A percentile compares a stretch with the other conserved stretches of the same genome.
phyloP scores from a whole-genome alignment of 2,797 vertebrate genomes.

The Hybognathus amarus region DNA sequence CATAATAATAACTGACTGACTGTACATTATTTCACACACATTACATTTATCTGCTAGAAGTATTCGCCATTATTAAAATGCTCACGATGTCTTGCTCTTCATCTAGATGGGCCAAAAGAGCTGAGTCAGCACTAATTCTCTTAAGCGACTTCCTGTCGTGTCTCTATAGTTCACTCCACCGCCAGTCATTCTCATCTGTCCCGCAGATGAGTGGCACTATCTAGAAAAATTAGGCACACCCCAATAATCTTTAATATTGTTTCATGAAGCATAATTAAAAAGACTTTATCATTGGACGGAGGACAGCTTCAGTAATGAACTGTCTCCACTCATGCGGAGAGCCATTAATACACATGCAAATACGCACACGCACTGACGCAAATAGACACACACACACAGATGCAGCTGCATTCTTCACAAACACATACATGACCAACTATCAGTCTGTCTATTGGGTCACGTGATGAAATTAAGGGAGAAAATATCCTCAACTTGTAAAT shows the following conservation, averaged over 20 bases:
- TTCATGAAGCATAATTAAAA: constrained; percentile 67
- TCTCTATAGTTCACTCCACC: constrained; percentile 5
- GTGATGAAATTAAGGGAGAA: background rate
- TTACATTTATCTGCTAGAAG: background rate
- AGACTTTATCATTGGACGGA: constrained; percentile 64
- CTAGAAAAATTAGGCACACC: constrained; percentile 60
- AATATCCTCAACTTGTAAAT: constrained; percentile 6
- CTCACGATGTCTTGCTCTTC: background rate
- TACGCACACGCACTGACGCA: background rate
- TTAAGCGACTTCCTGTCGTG: constrained; percentile 5
- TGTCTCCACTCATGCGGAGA: constrained; percentile 63
- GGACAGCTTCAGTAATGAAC: constrained; percentile 65
- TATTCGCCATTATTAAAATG: constrained; percentile 17
- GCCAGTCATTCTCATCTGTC: constrained; percentile 37
- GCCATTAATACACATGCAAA: constrained; percentile 61
- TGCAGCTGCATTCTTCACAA: constrained; percentile 10
- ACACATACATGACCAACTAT: background rate
- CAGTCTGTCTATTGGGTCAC: constrained; percentile 7
- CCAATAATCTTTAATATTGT: constrained; percentile 67
- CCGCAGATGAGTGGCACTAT: constrained; percentile 30
- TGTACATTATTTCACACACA: background rate
- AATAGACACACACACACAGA: background rate
- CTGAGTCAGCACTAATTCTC: constrained; percentile 30
- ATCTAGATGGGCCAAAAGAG: constrained; percentile 5
- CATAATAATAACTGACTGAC: constrained; percentile 7